phyloP scores from a whole-genome alignment of 2,888 invertebrate species.

The Drosophila lutescens region DNA sequence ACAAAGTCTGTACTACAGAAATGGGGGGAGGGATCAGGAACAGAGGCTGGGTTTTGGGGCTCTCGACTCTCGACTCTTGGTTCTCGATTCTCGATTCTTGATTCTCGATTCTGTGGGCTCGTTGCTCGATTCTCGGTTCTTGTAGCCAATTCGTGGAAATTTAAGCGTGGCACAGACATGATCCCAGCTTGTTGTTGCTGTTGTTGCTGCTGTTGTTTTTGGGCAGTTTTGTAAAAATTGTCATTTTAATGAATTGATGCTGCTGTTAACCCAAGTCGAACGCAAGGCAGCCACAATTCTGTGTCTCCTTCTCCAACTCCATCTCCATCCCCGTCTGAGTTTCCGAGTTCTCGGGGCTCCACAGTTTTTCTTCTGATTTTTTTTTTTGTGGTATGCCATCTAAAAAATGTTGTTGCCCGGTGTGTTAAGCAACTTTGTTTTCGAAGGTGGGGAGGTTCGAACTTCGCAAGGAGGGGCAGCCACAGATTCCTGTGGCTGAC shows the following conservation, averaged over 20 bases:
- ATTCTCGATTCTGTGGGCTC: constrained; percentile 47
- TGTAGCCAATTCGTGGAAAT: constrained; percentile 83
- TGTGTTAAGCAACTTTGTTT: constrained; percentile 76
- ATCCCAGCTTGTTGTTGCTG: constrained; percentile 69
- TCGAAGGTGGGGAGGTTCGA: not conserved
- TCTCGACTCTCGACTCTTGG: constrained; percentile 43
- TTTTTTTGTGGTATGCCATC: constrained; percentile 61
- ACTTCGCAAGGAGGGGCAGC: constrained; percentile 5
- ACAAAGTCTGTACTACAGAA: constrained; percentile 38
- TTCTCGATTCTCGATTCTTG: constrained; percentile 41
- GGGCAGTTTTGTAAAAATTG: constrained; percentile 83
- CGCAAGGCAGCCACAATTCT: constrained; percentile 33
- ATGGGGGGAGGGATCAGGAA: constrained; percentile 21
- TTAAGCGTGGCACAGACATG: constrained; percentile 75
- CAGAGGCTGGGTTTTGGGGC: constrained; percentile 49
- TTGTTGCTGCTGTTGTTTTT: constrained; percentile 66
- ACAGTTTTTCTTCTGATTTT: constrained; percentile 2
- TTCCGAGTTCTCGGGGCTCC: constrained; percentile 1
- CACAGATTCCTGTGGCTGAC: constrained; percentile 2
- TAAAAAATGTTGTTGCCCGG: constrained; percentile 74
- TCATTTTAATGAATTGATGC: constrained; percentile 84
- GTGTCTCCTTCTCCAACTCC: not conserved
- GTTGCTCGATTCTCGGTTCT: constrained; percentile 54
- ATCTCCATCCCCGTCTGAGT: constrained; percentile 2
- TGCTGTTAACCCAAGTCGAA: constrained; percentile 78